Evolutionary conservation across 2,797 vertebrate species (phyloP), one percentile per base, ranked within the genome.

Genomic region (Coranthus polyacanthus): DNA sequence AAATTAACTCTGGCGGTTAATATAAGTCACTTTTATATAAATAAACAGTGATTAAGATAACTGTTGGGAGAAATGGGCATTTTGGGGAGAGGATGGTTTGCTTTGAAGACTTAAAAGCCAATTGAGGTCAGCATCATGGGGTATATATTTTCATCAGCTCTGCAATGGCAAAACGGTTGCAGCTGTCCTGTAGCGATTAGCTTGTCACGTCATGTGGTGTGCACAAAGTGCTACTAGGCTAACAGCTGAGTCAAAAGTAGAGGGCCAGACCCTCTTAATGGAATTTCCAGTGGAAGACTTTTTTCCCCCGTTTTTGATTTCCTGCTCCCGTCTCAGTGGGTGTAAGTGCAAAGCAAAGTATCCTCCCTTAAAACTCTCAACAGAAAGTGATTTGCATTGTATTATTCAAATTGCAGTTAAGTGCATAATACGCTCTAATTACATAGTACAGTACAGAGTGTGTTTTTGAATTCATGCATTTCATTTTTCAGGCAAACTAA

Each of bases 351-450:
- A 85, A 70, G 62, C 59, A 74, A 89, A 84, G 77, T 52, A 78
- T 81, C 73, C 52, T 72, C 42, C 74, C 78, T 78, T 74, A 72
- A 82, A 88, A 83, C 54, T 85, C 77, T 81, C 58, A 52, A 59
- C 3, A 39, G 73, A 80, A 77, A 85, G 62, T 69, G 79, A 88
- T 90, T 88, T 90, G 82, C 87, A 90, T 90, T 87, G 72, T 86
- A 83, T 92, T 90, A 90, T 90, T 90, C 81, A 88, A 85, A 91
- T 82, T 83, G 72, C 74, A 84, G 78, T 86, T 85, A 90, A 89
- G 84, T 87, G 86, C 87, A 88, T 91, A 91, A 91, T 88, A 84
- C 38, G 38, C 68, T 74, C 78, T 89, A 90, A 91, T 92, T 91
- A 88, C 81, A 85, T 11, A 26, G 62, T 82, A 75, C 69, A 81